Evolutionary conservation across 2,113 vertebrate species (phyloP), one percentile per base, ranked within the genome.

Genomic region (Agapornis roseicollis): DNA sequence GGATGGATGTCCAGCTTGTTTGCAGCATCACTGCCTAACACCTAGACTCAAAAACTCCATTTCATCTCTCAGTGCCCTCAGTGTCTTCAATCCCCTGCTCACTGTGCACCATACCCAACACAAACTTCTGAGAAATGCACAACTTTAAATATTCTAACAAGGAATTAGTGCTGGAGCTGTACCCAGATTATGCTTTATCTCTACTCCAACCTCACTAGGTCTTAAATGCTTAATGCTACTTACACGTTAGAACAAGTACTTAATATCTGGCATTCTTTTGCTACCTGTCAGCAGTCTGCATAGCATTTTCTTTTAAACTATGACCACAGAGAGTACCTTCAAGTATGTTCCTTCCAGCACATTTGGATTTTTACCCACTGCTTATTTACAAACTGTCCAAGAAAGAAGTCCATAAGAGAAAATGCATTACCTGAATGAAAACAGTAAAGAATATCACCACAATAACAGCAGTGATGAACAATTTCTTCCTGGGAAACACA

Each of bases 381-480:
- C 46, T 92, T 94, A 83, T 80, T 80, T 80, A 55, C 27, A 80
- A 56, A 13, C 29, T 66, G 39, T 27, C 55, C 60, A 61, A 87
- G 50, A 85, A 83, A 69, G 15, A 9, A 37, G 17, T 68, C n/a
- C 55, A 47, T 28, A 78, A 92, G 56, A 86, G 5, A 27, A 84
- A 55, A 68, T 16, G 18, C 81, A 96, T 93, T 96, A 99, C 99
- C 99, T 99, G 99, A 89, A 99, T 98, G 94, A 99, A 99, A 84
- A 99, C 99, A 0, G 99, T 99, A 64, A 99, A 99, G 94, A 99
- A 98, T 96, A 99, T 99, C 76, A 99, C 96, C n/a, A 97, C 98
- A 0, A 99, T 99, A 17, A 98, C 99, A 73, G 99, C 98, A 1
- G 99, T 99, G 91, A 99, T 97, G 80, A 99, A 99, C 35, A 99